Evolutionary conservation across 2,797 vertebrate species (phyloP).

Genomic region (Fratercula arctica): DNA sequence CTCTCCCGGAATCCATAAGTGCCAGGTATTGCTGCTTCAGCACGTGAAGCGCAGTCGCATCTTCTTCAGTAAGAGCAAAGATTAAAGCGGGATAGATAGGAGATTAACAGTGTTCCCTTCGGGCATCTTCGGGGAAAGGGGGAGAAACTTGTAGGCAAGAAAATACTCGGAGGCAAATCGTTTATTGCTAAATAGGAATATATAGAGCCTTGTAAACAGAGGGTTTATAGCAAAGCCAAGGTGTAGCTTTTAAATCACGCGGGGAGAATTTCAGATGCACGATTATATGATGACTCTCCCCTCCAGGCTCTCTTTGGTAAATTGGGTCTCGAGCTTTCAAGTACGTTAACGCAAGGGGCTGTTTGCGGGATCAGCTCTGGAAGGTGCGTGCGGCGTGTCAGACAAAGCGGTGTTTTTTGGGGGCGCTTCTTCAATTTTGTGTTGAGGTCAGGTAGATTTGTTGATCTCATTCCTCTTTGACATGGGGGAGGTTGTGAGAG

Average conservation of each 20-base stretch:
- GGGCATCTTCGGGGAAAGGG: background rate
- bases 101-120: background rate
- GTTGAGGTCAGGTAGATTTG: accelerated
- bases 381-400: accelerated
- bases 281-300: background rate
- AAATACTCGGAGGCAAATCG: constrained; percentile 32
- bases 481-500: background rate
- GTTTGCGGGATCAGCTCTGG: background rate
- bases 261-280: background rate
- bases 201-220: constrained; percentile 39
- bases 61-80: constrained; percentile 9
- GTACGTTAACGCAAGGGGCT: background rate
- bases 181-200: constrained; percentile 19
- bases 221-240: background rate
- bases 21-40: constrained; percentile 44
- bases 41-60: background rate
- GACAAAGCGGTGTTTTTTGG: background rate
- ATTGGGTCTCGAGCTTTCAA: background rate
- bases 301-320: background rate
- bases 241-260: constrained; percentile 37
- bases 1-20: constrained; percentile 52
- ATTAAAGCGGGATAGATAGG: constrained; percentile 37
- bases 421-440: accelerated
- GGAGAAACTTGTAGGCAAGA: background rate
- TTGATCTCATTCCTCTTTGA: background rate